Evolutionary conservation across 2,888 invertebrate genomes (phyloP).

Genomic region (Rhamnusium bicolor): DNA sequence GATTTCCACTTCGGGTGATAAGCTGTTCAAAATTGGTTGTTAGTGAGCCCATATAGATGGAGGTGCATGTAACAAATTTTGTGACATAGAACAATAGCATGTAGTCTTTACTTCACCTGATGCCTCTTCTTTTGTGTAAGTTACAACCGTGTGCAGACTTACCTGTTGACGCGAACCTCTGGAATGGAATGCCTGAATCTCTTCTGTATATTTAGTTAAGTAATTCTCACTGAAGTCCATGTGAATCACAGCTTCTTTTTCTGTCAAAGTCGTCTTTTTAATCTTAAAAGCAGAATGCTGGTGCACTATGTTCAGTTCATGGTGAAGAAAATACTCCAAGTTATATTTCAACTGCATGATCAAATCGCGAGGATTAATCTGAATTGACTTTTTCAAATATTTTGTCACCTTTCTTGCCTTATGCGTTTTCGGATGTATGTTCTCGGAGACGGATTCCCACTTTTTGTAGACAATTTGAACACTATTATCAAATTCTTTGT

Average conservation of each 20-base stretch:
- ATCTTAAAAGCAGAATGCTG: constrained; percentile 16
- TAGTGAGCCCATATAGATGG: constrained; percentile 61
- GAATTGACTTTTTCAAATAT: constrained; percentile 2
- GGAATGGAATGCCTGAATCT: constrained; percentile 51
- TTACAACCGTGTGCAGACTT: constrained; percentile 22
- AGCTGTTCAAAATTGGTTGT: constrained; percentile 44
- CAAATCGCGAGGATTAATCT: constrained; percentile 20
- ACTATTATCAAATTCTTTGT: constrained; percentile 25
- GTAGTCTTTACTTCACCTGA: constrained; percentile 17
- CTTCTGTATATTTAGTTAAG: constrained; percentile 44
- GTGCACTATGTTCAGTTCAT: constrained; percentile 20
- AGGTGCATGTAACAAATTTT: constrained; percentile 56
- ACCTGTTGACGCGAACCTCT: constrained; percentile 49
- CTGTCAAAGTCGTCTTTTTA: constrained; percentile 36
- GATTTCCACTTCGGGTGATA: constrained; percentile 22
- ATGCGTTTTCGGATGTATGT: constrained; percentile 9
- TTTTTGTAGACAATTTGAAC: constrained; percentile 12
- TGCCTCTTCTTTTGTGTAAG: constrained; percentile 18
- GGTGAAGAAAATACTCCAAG: constrained; percentile 8
- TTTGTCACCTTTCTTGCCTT: constrained; percentile 13
- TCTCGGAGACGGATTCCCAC: constrained; percentile 20
- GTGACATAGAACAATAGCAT: constrained; percentile 49
- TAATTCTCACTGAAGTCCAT: constrained; percentile 51
- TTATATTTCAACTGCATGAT: constrained; percentile 15
- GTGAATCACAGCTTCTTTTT: constrained; percentile 43